Percentiles rank a stretch among this genome's conserved stretches.
Conservation (phyloP, 1,140 invertebrate species). For the Schlechtendalia chinensis region DNA sequence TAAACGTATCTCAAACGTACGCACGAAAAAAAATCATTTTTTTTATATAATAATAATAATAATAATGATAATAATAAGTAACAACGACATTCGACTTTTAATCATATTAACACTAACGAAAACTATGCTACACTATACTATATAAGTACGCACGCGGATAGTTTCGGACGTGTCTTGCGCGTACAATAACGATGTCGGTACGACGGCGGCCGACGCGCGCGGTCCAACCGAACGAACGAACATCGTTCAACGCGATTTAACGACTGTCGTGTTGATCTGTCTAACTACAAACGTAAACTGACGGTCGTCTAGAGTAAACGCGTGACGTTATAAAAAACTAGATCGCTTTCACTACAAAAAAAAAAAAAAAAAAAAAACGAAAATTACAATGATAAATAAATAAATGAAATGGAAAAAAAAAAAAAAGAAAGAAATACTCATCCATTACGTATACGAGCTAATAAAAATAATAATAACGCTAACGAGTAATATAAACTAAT, state of each 20-base stretch:
- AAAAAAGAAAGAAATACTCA: background rate
- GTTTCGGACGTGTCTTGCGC: slow-evolving; percentile 11
- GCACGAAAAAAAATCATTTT: slow-evolving; percentile 6
- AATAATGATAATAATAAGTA: slow-evolving; percentile 38
- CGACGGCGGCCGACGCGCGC: too few species aligned
- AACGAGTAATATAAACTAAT: background rate
- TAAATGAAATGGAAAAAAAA: background rate
- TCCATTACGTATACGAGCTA: too few species aligned
- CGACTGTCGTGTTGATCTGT: too few species aligned
- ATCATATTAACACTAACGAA: slow-evolving; percentile 10
- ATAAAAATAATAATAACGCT: background rate
- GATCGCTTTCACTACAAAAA: slow-evolving; percentile 43
- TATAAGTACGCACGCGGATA: background rate
- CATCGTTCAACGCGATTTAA: slow-evolving; percentile 16
- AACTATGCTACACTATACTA: background rate
- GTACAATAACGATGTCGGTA: too few species aligned
- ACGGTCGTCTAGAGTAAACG: too few species aligned
- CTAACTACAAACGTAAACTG: background rate
- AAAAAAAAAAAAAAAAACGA: background rate
- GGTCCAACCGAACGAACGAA: background rate
- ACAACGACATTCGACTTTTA: slow-evolving; percentile 26
- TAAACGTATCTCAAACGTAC: slow-evolving; percentile 25
- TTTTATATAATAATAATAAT: too few species aligned
- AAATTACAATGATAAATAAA: too few species aligned
- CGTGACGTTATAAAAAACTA: slow-evolving; percentile 13